Percentiles rank a stretch among this genome's conserved stretches.
Conservation (phyloP, 1,140 invertebrate species). For the Diachasmimorpha longicaudata region DNA sequence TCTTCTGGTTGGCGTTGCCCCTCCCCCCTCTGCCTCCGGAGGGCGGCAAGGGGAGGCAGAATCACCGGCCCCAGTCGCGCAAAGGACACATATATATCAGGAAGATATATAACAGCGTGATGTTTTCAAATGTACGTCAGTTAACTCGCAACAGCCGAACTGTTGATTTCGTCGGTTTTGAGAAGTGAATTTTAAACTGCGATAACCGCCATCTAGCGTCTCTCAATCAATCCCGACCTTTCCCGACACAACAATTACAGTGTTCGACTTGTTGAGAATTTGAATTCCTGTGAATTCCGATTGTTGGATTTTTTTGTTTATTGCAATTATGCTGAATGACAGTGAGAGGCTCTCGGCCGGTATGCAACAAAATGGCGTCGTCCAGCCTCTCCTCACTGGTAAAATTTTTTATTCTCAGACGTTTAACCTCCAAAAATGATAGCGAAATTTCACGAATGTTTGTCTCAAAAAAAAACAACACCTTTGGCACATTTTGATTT, state of each 20-base stretch:
- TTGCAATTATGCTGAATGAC: slow-evolving; percentile 20
- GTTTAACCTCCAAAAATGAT: slow-evolving; percentile 18
- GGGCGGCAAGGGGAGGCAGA: not conserved
- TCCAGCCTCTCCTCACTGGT: slow-evolving; percentile 82
- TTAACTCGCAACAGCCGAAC: not conserved
- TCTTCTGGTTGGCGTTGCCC: too few relatives aligned
- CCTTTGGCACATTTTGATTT: not conserved
- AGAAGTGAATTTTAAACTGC: not conserved
- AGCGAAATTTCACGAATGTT: not conserved
- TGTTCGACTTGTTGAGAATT: not conserved
- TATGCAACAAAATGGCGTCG: slow-evolving; percentile 76
- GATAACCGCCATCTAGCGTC: not conserved
- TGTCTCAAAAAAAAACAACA: not conserved
- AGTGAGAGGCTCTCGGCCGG: slow-evolving; percentile 19
- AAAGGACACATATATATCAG: not conserved
- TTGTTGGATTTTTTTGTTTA: not conserved
- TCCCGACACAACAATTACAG: not conserved
- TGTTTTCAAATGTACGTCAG: slow-evolving; percentile 6
- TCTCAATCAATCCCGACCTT: not conserved
- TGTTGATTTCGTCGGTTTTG: not conserved
- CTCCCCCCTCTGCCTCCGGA: too few relatives aligned
- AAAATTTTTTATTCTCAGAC: not conserved
- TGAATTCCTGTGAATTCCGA: not conserved
- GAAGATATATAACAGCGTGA: slow-evolving; percentile 1
- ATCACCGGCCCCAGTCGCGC: not conserved